Base-by-base conservation (phyloP, 2,113 vertebrate genomes). In the Planiliza haematocheilus region DNA sequence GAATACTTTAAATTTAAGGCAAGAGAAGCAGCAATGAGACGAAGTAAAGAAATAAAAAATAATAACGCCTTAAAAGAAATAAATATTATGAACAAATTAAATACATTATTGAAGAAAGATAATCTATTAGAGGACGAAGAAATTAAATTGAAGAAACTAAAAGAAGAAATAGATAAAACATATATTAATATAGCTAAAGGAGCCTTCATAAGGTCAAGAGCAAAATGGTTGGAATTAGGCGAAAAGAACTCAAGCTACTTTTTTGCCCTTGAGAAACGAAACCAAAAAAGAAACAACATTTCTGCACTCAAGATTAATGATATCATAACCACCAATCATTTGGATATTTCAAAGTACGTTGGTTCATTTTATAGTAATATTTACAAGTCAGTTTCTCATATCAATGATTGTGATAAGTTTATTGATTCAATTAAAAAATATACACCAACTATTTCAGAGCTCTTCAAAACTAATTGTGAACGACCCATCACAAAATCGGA, bases 201-300 rank as follows among this genome's bases (percentile, higher is more conserved):
- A 11, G 49, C 49, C 20, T 51, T 51, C 13, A 24, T 51, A 50
- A 50, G 48, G 18, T 51, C n/a, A n/a, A n/a, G n/a, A n/a, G n/a
- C n/a, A n/a, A n/a, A n/a, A n/a, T n/a, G n/a, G n/a, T n/a, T n/a
- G 12, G 50, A 52, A 52, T 24, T 4, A 51, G 49, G 20, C 16
- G 21, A 34, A 52, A 30, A 13, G 34, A 53, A 53, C 3, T 53
- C 24, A 34, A 30, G 21, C 9, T 53, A 53, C 24, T 53, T 53
- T 16, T 53, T 24, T 53, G 21, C 51, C 34, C 24, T 53, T 16
- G 21, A 53, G 24, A 53, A 53, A 53, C 24, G 6, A 53, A 53
- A 53, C 50, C 21, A 34, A 16, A 53, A 52, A 11, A 52, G 11
- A 52, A 52, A 52, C 12, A 52, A 52, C 24, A 51, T 51, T 10